These are phyloP conservation scores for Operophtera brumata DNA, from an alignment of 2,888 invertebrate genomes.

Conservation along the genomic window DNA sequence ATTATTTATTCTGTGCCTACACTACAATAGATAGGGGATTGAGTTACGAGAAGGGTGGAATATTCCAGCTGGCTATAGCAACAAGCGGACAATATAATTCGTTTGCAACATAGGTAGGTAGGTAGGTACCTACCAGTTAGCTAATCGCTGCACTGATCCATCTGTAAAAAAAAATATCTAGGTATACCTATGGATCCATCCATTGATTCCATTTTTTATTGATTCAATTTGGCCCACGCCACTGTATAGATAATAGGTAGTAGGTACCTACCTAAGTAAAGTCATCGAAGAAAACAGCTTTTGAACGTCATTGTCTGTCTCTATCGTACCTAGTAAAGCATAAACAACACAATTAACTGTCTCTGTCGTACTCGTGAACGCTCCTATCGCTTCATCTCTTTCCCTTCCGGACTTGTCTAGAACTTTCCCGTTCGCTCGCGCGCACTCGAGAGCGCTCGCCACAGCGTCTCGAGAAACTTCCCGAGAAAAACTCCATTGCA, in stretches of 20 bases:
- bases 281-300: too few species aligned
- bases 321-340: not conserved
- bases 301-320: not conserved
- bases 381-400: not conserved
- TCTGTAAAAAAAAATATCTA: too few species aligned
- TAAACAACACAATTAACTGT: not conserved
- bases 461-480: not conserved
- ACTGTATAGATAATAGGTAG: too few species aligned
- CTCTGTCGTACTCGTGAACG: not conserved
- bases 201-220: too few species aligned
- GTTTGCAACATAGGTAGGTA: not conserved
- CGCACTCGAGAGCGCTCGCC: not conserved
- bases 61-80: conserved; percentile 17
- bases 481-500: not conserved
- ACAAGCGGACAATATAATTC: too few species aligned
- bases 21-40: too few species aligned
- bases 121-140: too few species aligned
- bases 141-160: too few species aligned
- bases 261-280: too few species aligned
- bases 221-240: too few species aligned
- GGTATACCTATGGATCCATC: too few species aligned
- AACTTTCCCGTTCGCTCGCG: not conserved
- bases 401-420: not conserved
- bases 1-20: too few species aligned
- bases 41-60: conserved; percentile 26